Conservation (phyloP, 2,797 vertebrate species). For the Micromesistius poutassou region DNA sequence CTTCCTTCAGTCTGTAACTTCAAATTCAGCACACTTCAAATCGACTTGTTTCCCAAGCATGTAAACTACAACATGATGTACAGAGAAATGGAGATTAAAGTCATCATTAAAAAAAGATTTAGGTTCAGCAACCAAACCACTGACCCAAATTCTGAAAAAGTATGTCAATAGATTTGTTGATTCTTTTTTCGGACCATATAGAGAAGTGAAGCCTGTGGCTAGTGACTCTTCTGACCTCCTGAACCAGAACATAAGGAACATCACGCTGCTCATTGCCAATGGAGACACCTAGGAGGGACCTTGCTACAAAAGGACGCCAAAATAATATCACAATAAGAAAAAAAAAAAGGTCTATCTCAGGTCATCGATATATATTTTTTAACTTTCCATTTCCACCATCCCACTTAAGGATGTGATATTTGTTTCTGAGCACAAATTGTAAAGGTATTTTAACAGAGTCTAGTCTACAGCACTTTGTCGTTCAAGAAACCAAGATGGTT, state of each 20-base stretch:
- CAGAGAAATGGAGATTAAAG: conserved; percentile 51
- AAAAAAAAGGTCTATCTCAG: conserved; percentile 10
- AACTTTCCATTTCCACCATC: neutral
- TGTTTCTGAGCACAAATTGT: conserved; percentile 2
- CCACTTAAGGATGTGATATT: neutral
- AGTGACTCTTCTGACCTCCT: neutral
- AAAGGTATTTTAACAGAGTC: conserved; percentile 56
- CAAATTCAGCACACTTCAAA: conserved; percentile 36
- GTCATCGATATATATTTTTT: conserved; percentile 44
- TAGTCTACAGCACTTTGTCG: conserved; percentile 66
- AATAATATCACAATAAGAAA: conserved; percentile 25
- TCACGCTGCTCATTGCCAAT: conserved; percentile 16
- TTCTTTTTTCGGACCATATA: conserved; percentile 37
- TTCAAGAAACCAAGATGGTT: conserved; percentile 36
- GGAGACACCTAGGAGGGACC: conserved; percentile 17
- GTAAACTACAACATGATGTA: conserved; percentile 41
- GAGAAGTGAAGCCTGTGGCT: conserved; percentile 11
- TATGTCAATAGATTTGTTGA: conserved; percentile 21
- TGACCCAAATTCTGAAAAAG: conserved; percentile 36
- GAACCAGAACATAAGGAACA: conserved; percentile 13
- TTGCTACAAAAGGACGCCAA: conserved; percentile 9
- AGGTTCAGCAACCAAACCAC: conserved; percentile 53
- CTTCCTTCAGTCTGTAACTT: conserved; percentile 47
- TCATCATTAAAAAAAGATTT: conserved; percentile 62
- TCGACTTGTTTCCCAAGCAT: conserved; percentile 38